Evolutionary conservation across 2,888 invertebrate genomes (phyloP).

Genomic region (Habroteleia sp.): DNA sequence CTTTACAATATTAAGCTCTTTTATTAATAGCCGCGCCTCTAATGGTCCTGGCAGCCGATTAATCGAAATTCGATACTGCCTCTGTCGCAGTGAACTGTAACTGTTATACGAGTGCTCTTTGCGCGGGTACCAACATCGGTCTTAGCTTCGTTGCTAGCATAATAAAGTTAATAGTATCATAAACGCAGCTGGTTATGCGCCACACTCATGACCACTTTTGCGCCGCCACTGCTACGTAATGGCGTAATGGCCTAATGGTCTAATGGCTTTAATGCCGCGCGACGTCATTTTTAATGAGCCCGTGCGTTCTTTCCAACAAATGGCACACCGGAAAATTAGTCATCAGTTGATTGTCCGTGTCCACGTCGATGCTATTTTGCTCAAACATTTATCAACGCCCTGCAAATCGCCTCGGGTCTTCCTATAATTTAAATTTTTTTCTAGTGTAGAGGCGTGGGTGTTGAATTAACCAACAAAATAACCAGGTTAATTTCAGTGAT

Average conservation of each 20-base stretch:
- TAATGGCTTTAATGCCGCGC: conserved; percentile 51
- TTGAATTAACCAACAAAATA: too few species aligned
- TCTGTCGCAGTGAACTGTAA: conserved; percentile 48
- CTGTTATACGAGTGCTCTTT: conserved; percentile 52
- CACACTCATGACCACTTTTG: conserved; percentile 70
- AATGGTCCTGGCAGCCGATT: conserved; percentile 77
- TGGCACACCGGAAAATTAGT: conserved; percentile 44
- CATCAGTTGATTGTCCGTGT: conserved; percentile 31
- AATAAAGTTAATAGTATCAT: conserved; percentile 77
- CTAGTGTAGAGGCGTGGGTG: too few species aligned
- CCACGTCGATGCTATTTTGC: conserved; percentile 5
- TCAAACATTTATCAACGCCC: conserved; percentile 25
- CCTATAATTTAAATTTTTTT: too few species aligned
- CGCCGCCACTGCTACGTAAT: conserved; percentile 47
- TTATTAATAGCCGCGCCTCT: conserved; percentile 76
- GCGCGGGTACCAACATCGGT: conserved; percentile 60
- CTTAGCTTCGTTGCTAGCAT: conserved; percentile 67
- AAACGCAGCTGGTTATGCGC: conserved; percentile 72
- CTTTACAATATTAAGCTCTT: conserved; percentile 78
- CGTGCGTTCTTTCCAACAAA: conserved; percentile 23
- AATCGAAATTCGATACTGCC: conserved; percentile 80
- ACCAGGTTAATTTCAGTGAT: too few species aligned
- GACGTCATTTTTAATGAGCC: conserved; percentile 54
- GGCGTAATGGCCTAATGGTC: conserved; percentile 60
- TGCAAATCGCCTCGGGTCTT: background rate